Base-by-base conservation (phyloP, 1,140 invertebrate genomes). In the Heliconius himera region DNA sequence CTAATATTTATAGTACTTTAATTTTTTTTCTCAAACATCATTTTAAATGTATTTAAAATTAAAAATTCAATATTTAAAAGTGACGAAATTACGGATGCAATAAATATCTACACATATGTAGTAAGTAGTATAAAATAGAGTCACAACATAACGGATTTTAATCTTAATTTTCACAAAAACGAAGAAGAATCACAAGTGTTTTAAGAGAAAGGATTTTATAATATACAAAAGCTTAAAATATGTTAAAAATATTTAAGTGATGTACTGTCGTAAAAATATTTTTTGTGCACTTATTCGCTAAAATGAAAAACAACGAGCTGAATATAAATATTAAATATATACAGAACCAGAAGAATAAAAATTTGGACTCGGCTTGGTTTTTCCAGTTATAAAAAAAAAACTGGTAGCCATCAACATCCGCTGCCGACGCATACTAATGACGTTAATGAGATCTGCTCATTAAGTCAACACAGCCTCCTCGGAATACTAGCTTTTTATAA, bases 371-470 rank as follows among this genome's bases (percentile, higher is more conserved):
- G 0, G n/a, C 75, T 70, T 78, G 74, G 11, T 29, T 9, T 77
- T 70, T 22, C 49, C 18, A 76, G 77, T 78, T 78, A 76, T 78
- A 75, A 51, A 81, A 81, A 49, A 70, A 81, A 78, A 78, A 81
- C 76, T 72, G 66, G 80, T 81, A 81, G 77, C 56, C 73, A 78
- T 81, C 72, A 81, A 78, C 77, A 78, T 74, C 77, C 77, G 73
- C 56, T 38, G 46, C 60, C 38, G 56, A 70, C 76, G 80, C 80
- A 81, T 81, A 78, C 80, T 81, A 81, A 81, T 78, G 73, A 81
- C n/a, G 73, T 75, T 81, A 81, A 81, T 81, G 76, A 81, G 73
- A 81, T 81, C 73, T 78, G 49, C 80, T 81, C 80, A 81, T 81
- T 81, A 81, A 81, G 49, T 73, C 49, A 71, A 70, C 72, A 71